Evolutionary conservation across 1,140 invertebrate genomes (phyloP).

Genomic region (Vanessa atalanta): DNA sequence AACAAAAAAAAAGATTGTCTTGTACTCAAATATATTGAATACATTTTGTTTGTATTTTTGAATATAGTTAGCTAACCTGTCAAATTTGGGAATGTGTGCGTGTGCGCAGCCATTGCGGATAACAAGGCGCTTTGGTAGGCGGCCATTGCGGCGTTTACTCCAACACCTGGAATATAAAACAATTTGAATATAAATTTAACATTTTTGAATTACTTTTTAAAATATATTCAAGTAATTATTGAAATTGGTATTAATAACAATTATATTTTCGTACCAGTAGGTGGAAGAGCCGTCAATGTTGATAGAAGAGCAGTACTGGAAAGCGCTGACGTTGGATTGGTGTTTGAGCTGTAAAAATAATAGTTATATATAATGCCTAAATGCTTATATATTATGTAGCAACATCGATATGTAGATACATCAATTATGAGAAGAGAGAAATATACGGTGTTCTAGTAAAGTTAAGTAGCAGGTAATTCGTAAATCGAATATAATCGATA

Average conservation of each 20-base stretch:
- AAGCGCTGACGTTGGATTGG: constrained; percentile 61
- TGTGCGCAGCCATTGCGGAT: constrained; percentile 77
- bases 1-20: too few relatives aligned
- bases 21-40: too few relatives aligned
- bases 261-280: constrained; percentile 50
- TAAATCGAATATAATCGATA: too few relatives aligned
- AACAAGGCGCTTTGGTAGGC: constrained; percentile 79
- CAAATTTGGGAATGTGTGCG: constrained; percentile 69
- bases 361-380: not conserved
- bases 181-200: too few relatives aligned
- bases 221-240: not conserved
- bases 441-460: too few relatives aligned
- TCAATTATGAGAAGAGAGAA: too few relatives aligned
- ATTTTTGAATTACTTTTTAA: not conserved
- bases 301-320: constrained; percentile 71
- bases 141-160: constrained; percentile 76
- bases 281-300: constrained; percentile 67
- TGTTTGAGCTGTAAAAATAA: constrained; percentile 56
- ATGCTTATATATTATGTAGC: too few relatives aligned
- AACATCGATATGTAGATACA: too few relatives aligned
- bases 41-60: too few relatives aligned
- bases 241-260: not conserved
- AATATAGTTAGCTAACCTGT: constrained; percentile 45
- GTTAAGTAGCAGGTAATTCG: too few relatives aligned
- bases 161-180: constrained; percentile 53